Evolutionary conservation across 1,140 invertebrate species (phyloP), one percentile per base, ranked within the genome.

Genomic region (Trinorchestia longiramus): DNA sequence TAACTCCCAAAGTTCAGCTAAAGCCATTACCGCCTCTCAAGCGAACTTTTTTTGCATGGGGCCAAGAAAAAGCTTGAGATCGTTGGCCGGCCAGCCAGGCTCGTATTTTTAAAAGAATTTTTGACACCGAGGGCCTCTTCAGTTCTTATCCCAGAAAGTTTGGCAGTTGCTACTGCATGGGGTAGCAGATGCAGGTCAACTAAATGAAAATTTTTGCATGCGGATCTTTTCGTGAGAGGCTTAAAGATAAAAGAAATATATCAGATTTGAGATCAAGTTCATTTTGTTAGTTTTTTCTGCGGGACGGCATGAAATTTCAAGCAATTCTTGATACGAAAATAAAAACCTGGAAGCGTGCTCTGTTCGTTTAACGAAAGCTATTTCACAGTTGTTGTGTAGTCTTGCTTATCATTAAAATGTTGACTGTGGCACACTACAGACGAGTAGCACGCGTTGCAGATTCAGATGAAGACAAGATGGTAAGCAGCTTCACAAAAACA

Each of bases 81-180:
- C 62, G 62, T 77, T 77, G 62, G 62, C 62, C 62, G 28, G 28
- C 15, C 62, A 3, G 62, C 62, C 15, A 77, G 62, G 62, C 62
- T 77, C 62, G 62, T 77, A 77, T 77, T 77, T 77, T 77, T 77
- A 77, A 77, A 77, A 77, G 62, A 77, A 77, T 77, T 77, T 77
- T 77, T 77, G 62, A 77, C 62, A 77, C 62, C 62, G 62, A 77
- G 15, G 62, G 62, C 62, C 62, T 77, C 62, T 77, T 77, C 62
- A 77, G 62, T 77, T 77, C 62, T 77, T 77, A 77, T 77, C 62
- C 62, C 62, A 11, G 28, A 36, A 77, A 77, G 62, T 77, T 77
- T 77, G 62, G 62, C 62, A 77, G 62, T 77, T 77, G 62, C 62
- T 28, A 77, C 62, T 77, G 62, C 62, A 77, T 3, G 62, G 28